A percentile compares a stretch with the other conserved stretches of the same genome.
Conservation (phyloP, 2,888 invertebrate genomes). For the Epiblema foenella region DNA sequence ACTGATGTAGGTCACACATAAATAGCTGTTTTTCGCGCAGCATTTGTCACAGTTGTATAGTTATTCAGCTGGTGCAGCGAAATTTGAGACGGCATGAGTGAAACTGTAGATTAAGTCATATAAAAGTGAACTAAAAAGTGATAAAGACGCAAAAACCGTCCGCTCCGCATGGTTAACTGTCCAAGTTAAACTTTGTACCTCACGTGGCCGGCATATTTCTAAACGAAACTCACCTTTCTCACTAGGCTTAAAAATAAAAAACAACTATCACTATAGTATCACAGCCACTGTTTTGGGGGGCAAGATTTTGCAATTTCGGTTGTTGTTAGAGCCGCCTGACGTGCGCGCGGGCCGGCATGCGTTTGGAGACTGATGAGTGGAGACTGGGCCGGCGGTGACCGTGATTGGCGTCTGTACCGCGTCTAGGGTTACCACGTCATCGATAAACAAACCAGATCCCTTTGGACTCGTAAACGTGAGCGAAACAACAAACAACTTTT, state of each 20-base stretch:
- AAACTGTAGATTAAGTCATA: neutral
- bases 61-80: conserved; percentile 24
- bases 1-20: conserved; percentile 34
- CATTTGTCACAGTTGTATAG: conserved; percentile 16
- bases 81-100: conserved; percentile 24
- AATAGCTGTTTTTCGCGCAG: conserved; percentile 29
- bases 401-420: conserved; percentile 50
- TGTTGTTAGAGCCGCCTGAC: conserved; percentile 29
- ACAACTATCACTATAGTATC: conserved; percentile 48
- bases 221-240: conserved; percentile 36
- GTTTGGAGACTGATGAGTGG: conserved; percentile 61
- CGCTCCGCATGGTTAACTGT: conserved; percentile 31
- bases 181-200: conserved; percentile 45
- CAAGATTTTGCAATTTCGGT: conserved; percentile 33
- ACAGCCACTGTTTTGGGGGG: conserved; percentile 47
- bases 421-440: conserved; percentile 55
- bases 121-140: neutral
- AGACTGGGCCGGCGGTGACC: conserved; percentile 19
- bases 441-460: conserved; percentile 42
- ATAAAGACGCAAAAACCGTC: conserved; percentile 14
- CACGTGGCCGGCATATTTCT: conserved; percentile 42
- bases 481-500: neutral
- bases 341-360: conserved; percentile 64
- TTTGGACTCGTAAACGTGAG: neutral
- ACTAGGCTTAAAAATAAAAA: conserved; percentile 39